Evolutionary conservation across 2,797 vertebrate species (phyloP), one percentile per base, ranked within the genome.

Genomic region (Clarias pachynema): DNA sequence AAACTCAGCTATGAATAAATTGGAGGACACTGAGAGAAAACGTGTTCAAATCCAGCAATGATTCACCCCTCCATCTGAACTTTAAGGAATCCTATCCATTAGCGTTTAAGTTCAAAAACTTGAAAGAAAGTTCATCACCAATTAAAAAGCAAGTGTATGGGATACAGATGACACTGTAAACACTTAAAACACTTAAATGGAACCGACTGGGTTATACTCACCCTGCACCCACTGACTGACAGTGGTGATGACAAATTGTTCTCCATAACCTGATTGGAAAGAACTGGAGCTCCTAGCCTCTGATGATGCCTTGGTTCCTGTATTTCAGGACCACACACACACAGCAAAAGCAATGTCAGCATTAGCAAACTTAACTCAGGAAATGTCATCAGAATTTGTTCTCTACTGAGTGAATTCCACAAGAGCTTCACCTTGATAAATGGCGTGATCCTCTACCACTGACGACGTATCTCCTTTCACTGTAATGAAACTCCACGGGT

Each of bases 221-320:
- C 98, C 98, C 96, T 98, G 97, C 53, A 98, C 94, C 98, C 98
- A 99, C 89, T 98, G 97, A 1, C 98, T 99, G 83, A 92, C 93
- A 0, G 94, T 93, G 66, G 96, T 97, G 37, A 99, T 88, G 0
- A 95, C 97, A 86, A 99, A 98, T 83, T 92, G 85, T 85, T 98
- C 97, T 2, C 97, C 97, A 0, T 95, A 94, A 66, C 94, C 95
- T 0, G 95, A 95, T 83, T 90, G 93, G 88, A 99, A 97, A 3
- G 96, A 88, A 70, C 91, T 94, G 82, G 93, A 95, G 80, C 96
- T 97, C 77, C 92, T 93, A 80, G 97, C 97, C 18, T 96, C 93
- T 0, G 96, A 97, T 0, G 97, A 97, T 2, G 96, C 96, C 73
- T 92, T 95, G 75, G 96, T 96, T 88, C 97, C 98, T 99, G 91